Percentiles rank a stretch among this genome's conserved stretches.
Evolutionary conservation across 1,140 invertebrate species (phyloP).

Genomic region (Ips nitidus): DNA sequence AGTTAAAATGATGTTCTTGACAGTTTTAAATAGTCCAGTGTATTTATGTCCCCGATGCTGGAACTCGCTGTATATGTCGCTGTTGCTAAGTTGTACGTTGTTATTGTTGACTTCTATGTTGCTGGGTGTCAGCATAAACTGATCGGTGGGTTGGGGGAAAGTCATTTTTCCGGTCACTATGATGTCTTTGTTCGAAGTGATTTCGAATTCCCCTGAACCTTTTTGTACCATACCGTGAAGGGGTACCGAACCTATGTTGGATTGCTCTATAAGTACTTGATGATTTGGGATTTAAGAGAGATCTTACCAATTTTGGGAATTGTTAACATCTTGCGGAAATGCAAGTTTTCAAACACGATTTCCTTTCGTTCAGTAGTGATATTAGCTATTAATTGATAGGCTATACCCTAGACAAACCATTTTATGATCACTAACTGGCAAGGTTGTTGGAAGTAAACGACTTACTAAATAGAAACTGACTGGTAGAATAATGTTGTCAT

Average conservation of each 20-base stretch:
- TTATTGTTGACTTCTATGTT: conserved; percentile 53
- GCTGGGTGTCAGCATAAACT: conserved; percentile 49
- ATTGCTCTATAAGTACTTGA: background rate
- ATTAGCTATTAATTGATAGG: conserved; percentile 40
- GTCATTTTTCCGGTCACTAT: conserved; percentile 76
- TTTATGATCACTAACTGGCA: conserved; percentile 13
- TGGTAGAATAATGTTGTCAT: conserved; percentile 46
- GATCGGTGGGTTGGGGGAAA: conserved; percentile 53
- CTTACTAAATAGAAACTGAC: conserved; percentile 46
- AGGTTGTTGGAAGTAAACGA: background rate
- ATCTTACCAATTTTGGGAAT: conserved; percentile 67
- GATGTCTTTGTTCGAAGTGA: conserved; percentile 75
- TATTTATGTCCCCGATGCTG: conserved; percentile 91
- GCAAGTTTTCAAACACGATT: conserved; percentile 85
- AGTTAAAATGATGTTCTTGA: conserved; percentile 43
- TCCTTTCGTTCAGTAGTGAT: conserved; percentile 57
- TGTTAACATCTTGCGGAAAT: conserved; percentile 80
- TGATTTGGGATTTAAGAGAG: background rate
- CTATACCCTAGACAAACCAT: conserved; percentile 36
- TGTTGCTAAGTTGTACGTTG: conserved; percentile 55
- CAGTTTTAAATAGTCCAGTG: conserved; percentile 41
- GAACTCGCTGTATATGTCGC: conserved; percentile 92
- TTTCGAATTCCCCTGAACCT: conserved; percentile 81
- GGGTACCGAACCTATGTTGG: conserved; percentile 57
- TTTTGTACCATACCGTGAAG: conserved; percentile 85